These are phyloP conservation scores for Scaeva pyrastri DNA, from an alignment of 2,888 invertebrate genomes.

Conservation along the genomic window DNA sequence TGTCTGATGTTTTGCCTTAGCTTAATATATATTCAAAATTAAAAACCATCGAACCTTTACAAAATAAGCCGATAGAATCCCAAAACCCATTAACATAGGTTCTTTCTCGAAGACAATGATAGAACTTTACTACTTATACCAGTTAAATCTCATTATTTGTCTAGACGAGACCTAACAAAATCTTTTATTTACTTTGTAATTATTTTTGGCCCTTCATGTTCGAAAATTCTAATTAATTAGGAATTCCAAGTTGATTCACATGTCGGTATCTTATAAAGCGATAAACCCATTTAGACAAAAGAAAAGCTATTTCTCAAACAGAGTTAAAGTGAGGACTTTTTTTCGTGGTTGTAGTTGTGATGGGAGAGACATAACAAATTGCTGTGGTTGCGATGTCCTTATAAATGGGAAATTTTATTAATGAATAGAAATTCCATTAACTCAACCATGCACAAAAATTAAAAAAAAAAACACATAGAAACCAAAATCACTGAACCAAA, in stretches of 20 bases:
- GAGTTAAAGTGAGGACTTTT: not conserved
- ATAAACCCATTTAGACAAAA: constrained; percentile 24
- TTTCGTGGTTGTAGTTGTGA: no score
- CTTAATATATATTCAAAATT: no score
- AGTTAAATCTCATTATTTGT: constrained; percentile 12
- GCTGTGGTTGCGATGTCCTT: not conserved
- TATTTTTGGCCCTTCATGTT: not conserved
- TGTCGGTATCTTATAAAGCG: not conserved
- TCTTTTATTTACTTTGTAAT: not conserved
- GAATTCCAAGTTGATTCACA: not conserved
- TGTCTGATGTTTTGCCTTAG: no score
- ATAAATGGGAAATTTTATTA: constrained; percentile 12
- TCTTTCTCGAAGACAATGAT: no score
- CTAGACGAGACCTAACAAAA: constrained; percentile 36
- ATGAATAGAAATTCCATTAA: constrained; percentile 26
- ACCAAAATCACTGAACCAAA: constrained; percentile 21
- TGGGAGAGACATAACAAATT: not conserved
- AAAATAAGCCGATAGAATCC: no score
- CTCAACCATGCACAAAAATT: constrained; percentile 32
- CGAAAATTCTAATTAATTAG: constrained; percentile 29
- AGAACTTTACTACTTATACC: no score
- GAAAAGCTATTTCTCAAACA: not conserved
- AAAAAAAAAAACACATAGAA: no score
- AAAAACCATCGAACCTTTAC: no score
- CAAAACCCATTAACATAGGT: no score